These are phyloP conservation scores for Halictus quadricinctus DNA, from an alignment of 2,888 invertebrate genomes.

Conservation along the genomic window DNA sequence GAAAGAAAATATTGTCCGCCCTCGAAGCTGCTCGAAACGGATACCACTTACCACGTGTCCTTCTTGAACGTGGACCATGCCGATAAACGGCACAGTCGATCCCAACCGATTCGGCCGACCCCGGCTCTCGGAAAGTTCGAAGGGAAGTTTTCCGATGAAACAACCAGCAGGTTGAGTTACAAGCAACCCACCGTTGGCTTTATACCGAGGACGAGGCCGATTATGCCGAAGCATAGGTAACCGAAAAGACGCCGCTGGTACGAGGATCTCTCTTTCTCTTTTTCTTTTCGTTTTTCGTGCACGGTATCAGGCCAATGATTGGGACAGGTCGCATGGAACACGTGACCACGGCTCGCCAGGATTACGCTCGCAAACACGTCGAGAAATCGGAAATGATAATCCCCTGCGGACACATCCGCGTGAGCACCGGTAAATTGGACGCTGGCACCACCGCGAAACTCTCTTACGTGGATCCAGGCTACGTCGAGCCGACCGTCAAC, in stretches of 20 bases:
- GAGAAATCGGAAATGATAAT: conserved; percentile 74
- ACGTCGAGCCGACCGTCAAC: conserved; percentile 70
- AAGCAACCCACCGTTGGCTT: conserved; percentile 67
- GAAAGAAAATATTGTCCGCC: conserved; percentile 72
- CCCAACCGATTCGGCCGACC: conserved; percentile 71
- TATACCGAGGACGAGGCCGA: conserved; percentile 72
- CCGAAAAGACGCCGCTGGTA: neutral
- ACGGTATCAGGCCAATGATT: conserved; percentile 61
- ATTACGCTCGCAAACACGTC: conserved; percentile 74
- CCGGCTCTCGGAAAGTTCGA: conserved; percentile 63
- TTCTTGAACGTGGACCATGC: conserved; percentile 69
- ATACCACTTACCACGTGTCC: conserved; percentile 77
- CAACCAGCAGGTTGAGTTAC: conserved; percentile 76
- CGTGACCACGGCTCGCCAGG: conserved; percentile 76
- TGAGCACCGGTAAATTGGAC: conserved; percentile 72
- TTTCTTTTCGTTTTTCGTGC: neutral
- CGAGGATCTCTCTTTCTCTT: neutral
- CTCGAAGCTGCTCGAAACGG: conserved; percentile 70
- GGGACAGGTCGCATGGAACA: conserved; percentile 76
- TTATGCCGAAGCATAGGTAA: conserved; percentile 76
- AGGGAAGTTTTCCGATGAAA: conserved; percentile 75
- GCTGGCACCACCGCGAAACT: conserved; percentile 72
- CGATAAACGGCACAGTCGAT: conserved; percentile 48
- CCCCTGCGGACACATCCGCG: conserved; percentile 76
- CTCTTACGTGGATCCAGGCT: conserved; percentile 76